phyloP scores from a whole-genome alignment of 2,797 vertebrate species.

The Dendrocincla tyrannina region DNA sequence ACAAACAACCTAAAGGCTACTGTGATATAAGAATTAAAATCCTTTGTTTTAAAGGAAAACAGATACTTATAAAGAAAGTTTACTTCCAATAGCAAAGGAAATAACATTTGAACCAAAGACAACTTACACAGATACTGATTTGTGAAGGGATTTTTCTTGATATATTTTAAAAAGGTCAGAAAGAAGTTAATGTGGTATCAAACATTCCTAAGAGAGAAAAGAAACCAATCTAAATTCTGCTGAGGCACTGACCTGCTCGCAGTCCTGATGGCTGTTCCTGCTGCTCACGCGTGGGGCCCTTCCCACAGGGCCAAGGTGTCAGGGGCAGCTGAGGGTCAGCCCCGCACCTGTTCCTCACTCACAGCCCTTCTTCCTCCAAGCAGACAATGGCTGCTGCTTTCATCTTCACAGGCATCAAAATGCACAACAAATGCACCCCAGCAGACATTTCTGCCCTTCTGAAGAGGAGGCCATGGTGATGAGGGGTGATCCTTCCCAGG shows the following conservation, averaged over 20 bases:
- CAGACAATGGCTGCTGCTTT: fast-evolving
- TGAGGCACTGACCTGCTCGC: background rate
- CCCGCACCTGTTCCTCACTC: fast-evolving
- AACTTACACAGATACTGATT: background rate
- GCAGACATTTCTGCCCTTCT: background rate
- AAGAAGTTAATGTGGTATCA: background rate
- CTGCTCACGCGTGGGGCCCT: fast-evolving
- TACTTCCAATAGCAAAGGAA: background rate
- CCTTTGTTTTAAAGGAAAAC: background rate
- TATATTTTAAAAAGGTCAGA: background rate
- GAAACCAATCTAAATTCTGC: fast-evolving
- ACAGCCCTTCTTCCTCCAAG: fast-evolving
- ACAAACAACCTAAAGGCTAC: background rate
- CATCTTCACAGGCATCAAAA: fast-evolving
- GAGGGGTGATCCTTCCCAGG: background rate
- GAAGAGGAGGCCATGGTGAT: fast-evolving
- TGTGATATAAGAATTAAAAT: background rate
- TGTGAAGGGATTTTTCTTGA: background rate
- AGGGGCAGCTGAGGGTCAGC: too few relatives aligned
- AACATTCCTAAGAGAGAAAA: too few relatives aligned
- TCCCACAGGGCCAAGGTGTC: fast-evolving
- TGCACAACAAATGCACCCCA: background rate
- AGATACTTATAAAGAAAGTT: background rate
- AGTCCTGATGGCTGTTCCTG: fast-evolving
- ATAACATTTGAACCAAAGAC: background rate